A percentile compares a stretch with the other conserved stretches of the same genome.
Evolutionary conservation across 2,888 invertebrate species (phyloP).

Genomic region (Petrolisthes cinctipes): DNA sequence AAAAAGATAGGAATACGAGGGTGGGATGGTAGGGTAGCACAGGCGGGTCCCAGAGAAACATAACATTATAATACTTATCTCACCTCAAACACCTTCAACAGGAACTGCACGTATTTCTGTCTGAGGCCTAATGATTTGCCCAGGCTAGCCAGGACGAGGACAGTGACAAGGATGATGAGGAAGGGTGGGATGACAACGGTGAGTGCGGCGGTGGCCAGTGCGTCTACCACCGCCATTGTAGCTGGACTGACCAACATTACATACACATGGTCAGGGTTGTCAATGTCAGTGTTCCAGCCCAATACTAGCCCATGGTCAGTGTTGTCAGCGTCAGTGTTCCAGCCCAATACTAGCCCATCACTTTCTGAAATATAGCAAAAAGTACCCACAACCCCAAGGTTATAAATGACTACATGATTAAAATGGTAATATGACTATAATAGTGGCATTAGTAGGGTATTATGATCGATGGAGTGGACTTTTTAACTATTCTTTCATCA

Average conservation of each 20-base stretch:
- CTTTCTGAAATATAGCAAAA: too few relatives aligned
- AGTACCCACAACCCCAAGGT: neutral
- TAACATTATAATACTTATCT: constrained; percentile 6
- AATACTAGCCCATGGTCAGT: neutral
- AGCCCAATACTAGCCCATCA: too few relatives aligned
- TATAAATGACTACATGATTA: too few relatives aligned
- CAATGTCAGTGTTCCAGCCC: neutral
- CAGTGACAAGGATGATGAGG: constrained; percentile 49
- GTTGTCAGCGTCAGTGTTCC: too few relatives aligned
- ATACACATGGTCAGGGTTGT: neutral
- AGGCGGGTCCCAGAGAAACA: too few relatives aligned
- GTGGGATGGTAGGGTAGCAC: too few relatives aligned
- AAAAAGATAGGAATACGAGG: too few relatives aligned
- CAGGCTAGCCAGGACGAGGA: constrained; percentile 59
- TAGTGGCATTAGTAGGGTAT: too few relatives aligned
- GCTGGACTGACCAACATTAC: constrained; percentile 5
- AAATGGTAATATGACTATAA: too few relatives aligned
- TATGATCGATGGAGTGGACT: too few relatives aligned
- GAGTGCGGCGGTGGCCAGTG: constrained; percentile 45
- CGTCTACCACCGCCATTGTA: constrained; percentile 58
- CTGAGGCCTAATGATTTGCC: constrained; percentile 62
- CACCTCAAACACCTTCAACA: constrained; percentile 63
- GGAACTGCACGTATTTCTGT: constrained; percentile 60
- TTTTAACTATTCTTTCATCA: too few relatives aligned
- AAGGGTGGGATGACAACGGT: constrained; percentile 59